Base-by-base conservation (phyloP, 2,113 vertebrate species). In the Mohoua ochrocephala region DNA sequence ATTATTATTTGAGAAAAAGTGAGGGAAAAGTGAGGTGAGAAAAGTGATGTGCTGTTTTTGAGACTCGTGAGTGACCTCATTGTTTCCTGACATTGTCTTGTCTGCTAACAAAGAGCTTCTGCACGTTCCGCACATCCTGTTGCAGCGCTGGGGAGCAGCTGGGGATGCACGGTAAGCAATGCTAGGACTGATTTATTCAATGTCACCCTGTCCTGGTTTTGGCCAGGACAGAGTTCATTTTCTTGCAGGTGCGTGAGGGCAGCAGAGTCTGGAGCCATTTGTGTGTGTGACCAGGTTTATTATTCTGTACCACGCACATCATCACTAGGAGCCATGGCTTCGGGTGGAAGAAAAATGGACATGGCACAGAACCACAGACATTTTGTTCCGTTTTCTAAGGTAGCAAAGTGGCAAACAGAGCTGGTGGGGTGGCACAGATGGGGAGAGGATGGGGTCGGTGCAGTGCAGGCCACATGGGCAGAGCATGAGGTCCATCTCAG, bases 361-460 rank as follows among this genome's bases (percentile, higher is more conserved):
- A 5, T 1, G 0, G 16, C 5, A 7, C 33, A 12, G 45, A 45
- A 7, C 12, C 5, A 3, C 18, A 59, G 27, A 6, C 44, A 37
- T 33, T 33, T 33, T 37, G 4, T 28, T 37, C 39, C 39, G 33
- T 68, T 76, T 60, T 33, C 37, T 3, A 3, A 57, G 33, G 45
- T 2, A 37, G 11, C 17, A 33, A 22, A 60, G 21, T 8, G 37
- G 15, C 11, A 6, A 45, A 33, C 9, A 69, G 63, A 53, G 63
- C 12, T 9, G 3, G 53, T 67, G 20, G 21, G 20, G 10, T 6
- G 6, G 17, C 0, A 0, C 2, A 4, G 18, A 30, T 30, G 13
- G 42, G 42, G 14, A 0, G 0, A 68, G 31, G 26, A 31, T n/a
- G 26, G 6, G n/a, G 6, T 26, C 0, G 0, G n/a, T 56, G 41